Evolutionary conservation across 2,888 invertebrate species (phyloP), one percentile per base, ranked within the genome.

Genomic region (Amitus sp.): DNA sequence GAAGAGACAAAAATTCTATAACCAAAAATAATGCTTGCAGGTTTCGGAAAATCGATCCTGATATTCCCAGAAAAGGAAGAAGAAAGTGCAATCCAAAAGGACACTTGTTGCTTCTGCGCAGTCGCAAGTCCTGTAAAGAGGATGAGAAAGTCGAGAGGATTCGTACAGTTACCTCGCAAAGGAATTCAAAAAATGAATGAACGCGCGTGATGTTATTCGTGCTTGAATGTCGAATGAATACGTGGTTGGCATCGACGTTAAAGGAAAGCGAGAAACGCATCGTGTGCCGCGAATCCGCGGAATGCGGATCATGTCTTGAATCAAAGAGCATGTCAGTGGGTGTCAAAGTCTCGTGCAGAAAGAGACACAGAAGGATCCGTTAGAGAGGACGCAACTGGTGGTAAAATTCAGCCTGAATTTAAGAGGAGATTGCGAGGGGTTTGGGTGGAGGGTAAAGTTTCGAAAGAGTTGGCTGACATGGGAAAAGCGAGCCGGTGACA

Each of bases 401-500:
- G 13, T 39, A 39, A 39, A 13, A 39, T 15, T 13, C 12, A 4
- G 34, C 13, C 15, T 39, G 10, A 13, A 17, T 7, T 34, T 13
- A 10, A 34, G 6, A 9, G 13, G 34, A n/a, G 10, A 34, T 13
- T 4, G 34, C 34, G 34, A 34, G n/a, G 23, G 7, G 23, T 7
- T 23, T 23, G 23, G 23, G 23, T 7, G 23, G 7, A 7, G 23
- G 23, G 23, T 23, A 7, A 23, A 23, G 7, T 23, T 23, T 3
- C 23, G 23, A 7, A 15, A 13, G 34, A 37, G 9, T 19, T 18
- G 27, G 34, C 20, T 48, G 48, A 37, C 33, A 49, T 57, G 56
- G 50, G 46, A 43, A 30, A 27, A 33, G 42, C 43, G 34, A 49
- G 37, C 40, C 68, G 69, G 72, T 69, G 71, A 70, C 70, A 69